Conservation (phyloP, 2,888 invertebrate species). For the Metallyticus violacea region DNA sequence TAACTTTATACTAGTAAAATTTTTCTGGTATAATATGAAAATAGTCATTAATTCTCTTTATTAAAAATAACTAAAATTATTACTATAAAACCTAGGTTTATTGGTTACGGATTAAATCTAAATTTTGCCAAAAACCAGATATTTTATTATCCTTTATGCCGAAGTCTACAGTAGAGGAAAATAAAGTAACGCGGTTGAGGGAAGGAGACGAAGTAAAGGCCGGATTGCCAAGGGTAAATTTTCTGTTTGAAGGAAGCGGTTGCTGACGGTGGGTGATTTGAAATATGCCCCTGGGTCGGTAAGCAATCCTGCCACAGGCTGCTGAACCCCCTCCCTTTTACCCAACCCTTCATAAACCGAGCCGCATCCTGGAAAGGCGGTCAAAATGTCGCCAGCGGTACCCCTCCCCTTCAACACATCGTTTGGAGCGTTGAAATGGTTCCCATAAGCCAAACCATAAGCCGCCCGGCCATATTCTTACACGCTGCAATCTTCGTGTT, state of each 20-base stretch:
- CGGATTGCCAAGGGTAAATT: neutral
- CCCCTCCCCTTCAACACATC: conserved; percentile 18
- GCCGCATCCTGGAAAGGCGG: conserved; percentile 30
- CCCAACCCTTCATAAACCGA: conserved; percentile 27
- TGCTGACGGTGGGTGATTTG: conserved; percentile 1
- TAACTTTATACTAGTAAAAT: no score
- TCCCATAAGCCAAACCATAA: conserved; percentile 33
- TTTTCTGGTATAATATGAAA: no score
- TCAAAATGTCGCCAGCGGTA: conserved; percentile 28
- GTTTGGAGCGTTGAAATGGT: conserved; percentile 24
- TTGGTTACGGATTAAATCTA: no score
- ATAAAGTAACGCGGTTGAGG: neutral
- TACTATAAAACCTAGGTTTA: no score
- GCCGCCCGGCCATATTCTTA: conserved; percentile 29
- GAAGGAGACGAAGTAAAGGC: neutral
- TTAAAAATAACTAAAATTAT: no score
- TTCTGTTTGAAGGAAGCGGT: neutral
- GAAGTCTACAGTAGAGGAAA: neutral
- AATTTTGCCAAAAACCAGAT: neutral
- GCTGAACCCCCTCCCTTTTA: neutral
- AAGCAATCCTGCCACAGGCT: conserved; percentile 23
- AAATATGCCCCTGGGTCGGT: conserved; percentile 27
- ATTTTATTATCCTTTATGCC: neutral
- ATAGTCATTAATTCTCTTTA: no score
- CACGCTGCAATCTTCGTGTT: conserved; percentile 30